phyloP scores from a whole-genome alignment of 2,888 invertebrate species.

The Drosophila colorata region DNA sequence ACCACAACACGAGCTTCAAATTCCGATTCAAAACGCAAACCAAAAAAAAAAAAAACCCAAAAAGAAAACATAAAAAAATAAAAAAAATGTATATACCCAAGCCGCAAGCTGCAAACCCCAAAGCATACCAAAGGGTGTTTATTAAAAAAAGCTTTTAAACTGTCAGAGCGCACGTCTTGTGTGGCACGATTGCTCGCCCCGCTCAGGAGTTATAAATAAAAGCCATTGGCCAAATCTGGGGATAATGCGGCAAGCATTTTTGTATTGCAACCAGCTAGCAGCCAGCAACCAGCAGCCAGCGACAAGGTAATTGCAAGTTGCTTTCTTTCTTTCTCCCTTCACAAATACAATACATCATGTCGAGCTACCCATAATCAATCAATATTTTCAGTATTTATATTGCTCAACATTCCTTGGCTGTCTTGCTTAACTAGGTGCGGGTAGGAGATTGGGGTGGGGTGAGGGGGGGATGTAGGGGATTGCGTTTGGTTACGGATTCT shows the following conservation, averaged over 20 bases:
- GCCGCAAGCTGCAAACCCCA: conserved; percentile 11
- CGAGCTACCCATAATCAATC: conserved; percentile 67
- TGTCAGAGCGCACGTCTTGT: conserved; percentile 60
- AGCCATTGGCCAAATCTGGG: conserved; percentile 60
- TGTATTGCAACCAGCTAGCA: conserved; percentile 27
- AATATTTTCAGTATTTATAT: conserved; percentile 56
- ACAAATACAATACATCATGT: conserved; percentile 70
- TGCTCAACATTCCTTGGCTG: conserved; percentile 16
- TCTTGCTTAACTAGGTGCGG: conserved; percentile 1
- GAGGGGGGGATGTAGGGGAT: no score
- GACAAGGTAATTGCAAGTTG: conserved; percentile 68
- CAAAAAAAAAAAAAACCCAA: neutral
- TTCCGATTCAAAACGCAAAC: conserved; percentile 17
- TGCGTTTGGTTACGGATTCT: neutral
- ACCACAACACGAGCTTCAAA: conserved; percentile 18
- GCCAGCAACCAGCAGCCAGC: conserved; percentile 18
- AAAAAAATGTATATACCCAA: conserved; percentile 1
- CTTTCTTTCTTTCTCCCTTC: conserved; percentile 11
- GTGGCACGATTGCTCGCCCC: conserved; percentile 14
- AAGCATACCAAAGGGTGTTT: conserved; percentile 50
- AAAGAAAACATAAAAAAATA: neutral
- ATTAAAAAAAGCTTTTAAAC: conserved; percentile 81
- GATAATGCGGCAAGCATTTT: conserved; percentile 52
- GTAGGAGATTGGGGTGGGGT: neutral
- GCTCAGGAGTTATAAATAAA: conserved; percentile 65